phyloP scores from a whole-genome alignment of 1,140 invertebrate genomes.

The Limonius californicus region DNA sequence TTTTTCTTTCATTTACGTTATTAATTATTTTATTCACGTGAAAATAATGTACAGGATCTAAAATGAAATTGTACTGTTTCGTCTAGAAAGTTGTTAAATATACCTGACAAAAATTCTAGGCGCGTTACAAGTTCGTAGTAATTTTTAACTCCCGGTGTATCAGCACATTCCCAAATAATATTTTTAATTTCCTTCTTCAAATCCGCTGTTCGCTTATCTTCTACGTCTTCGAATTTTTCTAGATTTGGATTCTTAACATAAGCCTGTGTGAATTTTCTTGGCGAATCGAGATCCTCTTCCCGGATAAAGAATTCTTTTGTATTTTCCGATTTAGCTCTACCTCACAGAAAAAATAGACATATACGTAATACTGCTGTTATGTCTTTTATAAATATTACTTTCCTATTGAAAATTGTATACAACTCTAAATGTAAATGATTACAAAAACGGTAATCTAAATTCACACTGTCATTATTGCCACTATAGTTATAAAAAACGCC shows the following conservation, averaged over 20 bases:
- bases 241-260: constrained; percentile 17
- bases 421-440: background rate
- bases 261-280: constrained; percentile 17
- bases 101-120: constrained; percentile 4
- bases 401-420: background rate
- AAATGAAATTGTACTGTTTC: too few species aligned
- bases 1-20: background rate
- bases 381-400: background rate
- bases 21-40: constrained; percentile 4
- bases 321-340: constrained; percentile 27
- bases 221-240: background rate
- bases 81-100: too few species aligned
- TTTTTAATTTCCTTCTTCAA: constrained; percentile 11
- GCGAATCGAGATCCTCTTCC: constrained; percentile 14
- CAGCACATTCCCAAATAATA: constrained; percentile 11
- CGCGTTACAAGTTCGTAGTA: constrained; percentile 1
- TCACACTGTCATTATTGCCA: too few species aligned
- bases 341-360: background rate
- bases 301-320: constrained; percentile 20
- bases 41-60: background rate
- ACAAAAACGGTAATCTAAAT: too few species aligned
- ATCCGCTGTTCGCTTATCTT: background rate
- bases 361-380: too few species aligned
- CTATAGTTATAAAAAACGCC: too few species aligned
- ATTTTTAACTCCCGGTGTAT: background rate